Base-by-base conservation (phyloP, 1,140 invertebrate species). In the Caerostris darwini region DNA sequence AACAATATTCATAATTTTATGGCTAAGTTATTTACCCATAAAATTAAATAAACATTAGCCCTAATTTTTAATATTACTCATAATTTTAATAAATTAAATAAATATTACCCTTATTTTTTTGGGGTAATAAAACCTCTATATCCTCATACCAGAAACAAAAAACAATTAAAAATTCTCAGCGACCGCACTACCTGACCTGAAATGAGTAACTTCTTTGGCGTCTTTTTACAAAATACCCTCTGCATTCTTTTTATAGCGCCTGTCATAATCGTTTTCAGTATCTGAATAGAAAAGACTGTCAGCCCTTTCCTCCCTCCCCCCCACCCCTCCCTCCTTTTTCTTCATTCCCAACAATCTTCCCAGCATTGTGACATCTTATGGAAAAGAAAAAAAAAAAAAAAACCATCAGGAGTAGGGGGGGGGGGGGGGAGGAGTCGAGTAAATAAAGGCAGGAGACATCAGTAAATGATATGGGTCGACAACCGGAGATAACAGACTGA, bases 401-500 rank as follows among this genome's bases (percentile, higher is more conserved):
- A 8, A 50, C 69, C 7, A 34, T 19, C 10, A 71, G 50, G 61
- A 14, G 17, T 34, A 34, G 7, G 19, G 3, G 1, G 19, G 50
- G 12, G 50, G 12, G 10, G 12, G 19, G 12, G 19, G 7, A 7
- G 3, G 3, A 71, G 50, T 10, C 19, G 10, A 71, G 69, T 71
- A 71, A 71, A 71, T 71, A 71, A 19, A 71, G 19, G 69, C 34
- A 71, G 69, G 69, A 71, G 69, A 71, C n/a, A 71, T n/a, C 50
- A 71, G 50, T 50, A 71, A 71, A 10, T 71, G 69, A 71, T 71
- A 50, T 71, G 69, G 69, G 69, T 71, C 69, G 69, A 71, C 69
- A 71, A 71, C 69, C 69, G 10, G n/a, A 50, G 69, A 19, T 67
- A 67, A 14, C 61, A 67, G 61, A 67, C 61, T n/a, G 61, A 67